These are phyloP conservation scores for Acanthurus leucopareius DNA, from an alignment of 2,797 vertebrate species.

Conservation along the genomic window DNA sequence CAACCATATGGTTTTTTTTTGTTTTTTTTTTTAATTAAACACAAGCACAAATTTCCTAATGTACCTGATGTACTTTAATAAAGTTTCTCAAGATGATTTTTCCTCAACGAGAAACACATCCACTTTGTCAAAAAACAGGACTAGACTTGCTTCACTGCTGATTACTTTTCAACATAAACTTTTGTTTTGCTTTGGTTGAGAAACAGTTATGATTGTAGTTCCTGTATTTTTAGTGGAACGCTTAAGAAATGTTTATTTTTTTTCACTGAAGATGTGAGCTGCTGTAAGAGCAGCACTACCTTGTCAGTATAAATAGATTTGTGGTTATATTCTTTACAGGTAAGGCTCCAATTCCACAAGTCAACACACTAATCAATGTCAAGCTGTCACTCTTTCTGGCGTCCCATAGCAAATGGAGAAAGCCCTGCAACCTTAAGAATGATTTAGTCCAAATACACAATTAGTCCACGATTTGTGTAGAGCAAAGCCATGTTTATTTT, in stretches of 20 bases:
- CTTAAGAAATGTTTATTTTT: slow-evolving; percentile 26
- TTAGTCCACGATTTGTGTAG: slow-evolving; percentile 87
- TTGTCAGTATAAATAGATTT: slow-evolving; percentile 75
- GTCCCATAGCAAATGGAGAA: slow-evolving; percentile 81
- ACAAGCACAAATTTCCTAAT: slow-evolving; percentile 47
- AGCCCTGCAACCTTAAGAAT: slow-evolving; percentile 78
- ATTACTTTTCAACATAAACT: slow-evolving; percentile 66
- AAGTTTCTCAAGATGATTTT: slow-evolving; percentile 43
- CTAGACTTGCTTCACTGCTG: slow-evolving; percentile 65
- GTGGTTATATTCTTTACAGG: slow-evolving; percentile 81
- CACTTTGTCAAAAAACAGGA: slow-evolving; percentile 55
- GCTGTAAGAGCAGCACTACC: slow-evolving; percentile 66
- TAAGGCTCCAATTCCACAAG: slow-evolving; percentile 83
- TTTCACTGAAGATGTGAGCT: slow-evolving; percentile 57
- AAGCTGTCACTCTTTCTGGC: slow-evolving; percentile 79
- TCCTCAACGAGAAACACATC: slow-evolving; percentile 36
- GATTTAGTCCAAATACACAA: slow-evolving; percentile 86
- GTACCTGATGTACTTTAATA: slow-evolving; percentile 28
- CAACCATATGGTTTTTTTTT: slow-evolving; percentile 47
- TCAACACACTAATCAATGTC: slow-evolving; percentile 86
- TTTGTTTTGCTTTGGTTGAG: slow-evolving; percentile 67
- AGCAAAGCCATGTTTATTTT: slow-evolving; percentile 87
- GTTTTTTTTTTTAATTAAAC: slow-evolving; percentile 46
- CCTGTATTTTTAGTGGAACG: slow-evolving; percentile 60
- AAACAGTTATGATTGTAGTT: slow-evolving; percentile 62